Conservation (phyloP, 2,113 vertebrate species). For the Tauraco erythrolophus region DNA sequence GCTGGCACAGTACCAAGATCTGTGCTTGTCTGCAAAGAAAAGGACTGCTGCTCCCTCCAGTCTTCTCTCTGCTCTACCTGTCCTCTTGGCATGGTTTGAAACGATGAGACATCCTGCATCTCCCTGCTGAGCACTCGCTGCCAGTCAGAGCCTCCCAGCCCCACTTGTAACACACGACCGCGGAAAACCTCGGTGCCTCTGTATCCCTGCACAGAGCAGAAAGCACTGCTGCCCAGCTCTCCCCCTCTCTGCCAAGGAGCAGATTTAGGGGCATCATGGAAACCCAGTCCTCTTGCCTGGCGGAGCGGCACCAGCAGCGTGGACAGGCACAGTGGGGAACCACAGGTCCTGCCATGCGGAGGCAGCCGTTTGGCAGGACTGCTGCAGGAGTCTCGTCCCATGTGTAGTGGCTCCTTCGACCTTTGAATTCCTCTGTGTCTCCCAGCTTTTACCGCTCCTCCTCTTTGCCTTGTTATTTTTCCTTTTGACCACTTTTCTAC, state of each 20-base stretch:
- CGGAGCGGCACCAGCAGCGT: background rate
- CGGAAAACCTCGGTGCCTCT: background rate
- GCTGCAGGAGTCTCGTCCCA: background rate
- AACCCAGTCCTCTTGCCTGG: rapidly evolving
- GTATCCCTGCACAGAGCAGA: background rate
- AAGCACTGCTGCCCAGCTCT: background rate
- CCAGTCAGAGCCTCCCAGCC: background rate
- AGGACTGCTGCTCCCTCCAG: background rate
- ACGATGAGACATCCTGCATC: background rate
- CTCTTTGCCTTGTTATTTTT: conserved; percentile 40
- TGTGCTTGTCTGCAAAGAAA: background rate
- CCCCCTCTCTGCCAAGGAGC: background rate
- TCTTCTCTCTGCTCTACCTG: background rate
- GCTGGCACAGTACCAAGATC: background rate
- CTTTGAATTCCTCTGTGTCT: background rate
- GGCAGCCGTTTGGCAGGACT: background rate
- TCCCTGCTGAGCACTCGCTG: background rate
- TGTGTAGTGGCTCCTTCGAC: background rate
- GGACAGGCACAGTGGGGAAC: background rate
- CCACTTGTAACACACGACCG: rapidly evolving
- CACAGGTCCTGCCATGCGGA: background rate
- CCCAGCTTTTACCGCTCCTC: background rate
- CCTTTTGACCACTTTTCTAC: conserved; percentile 18
- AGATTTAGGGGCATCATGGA: background rate
- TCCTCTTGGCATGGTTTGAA: background rate